A percentile compares a stretch with the other conserved stretches of the same genome.
These are phyloP conservation scores for Euphonia xanthogaster DNA, from an alignment of 2,797 vertebrate genomes.

Conservation along the genomic window DNA sequence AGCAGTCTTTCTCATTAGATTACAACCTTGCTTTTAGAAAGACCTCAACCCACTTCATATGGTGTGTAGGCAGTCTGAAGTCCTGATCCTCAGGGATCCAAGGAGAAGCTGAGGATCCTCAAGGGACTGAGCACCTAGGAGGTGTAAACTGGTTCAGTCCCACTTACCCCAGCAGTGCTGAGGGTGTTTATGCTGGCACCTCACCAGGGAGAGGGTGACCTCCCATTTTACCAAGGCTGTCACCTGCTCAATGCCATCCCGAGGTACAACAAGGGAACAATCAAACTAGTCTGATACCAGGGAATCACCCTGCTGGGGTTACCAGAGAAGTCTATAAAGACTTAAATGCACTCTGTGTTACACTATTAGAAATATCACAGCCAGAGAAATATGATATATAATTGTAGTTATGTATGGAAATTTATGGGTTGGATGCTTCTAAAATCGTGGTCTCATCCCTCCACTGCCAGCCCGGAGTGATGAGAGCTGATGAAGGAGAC, in stretches of 20 bases:
- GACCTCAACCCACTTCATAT: neutral
- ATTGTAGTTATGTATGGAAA: neutral
- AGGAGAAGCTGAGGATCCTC: neutral
- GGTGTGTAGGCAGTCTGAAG: neutral
- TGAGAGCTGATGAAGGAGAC: neutral
- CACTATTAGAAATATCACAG: neutral
- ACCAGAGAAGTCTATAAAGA: neutral
- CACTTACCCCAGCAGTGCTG: neutral
- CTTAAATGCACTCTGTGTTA: neutral
- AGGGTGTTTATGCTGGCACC: neutral
- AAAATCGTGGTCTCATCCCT: neutral
- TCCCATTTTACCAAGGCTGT: neutral
- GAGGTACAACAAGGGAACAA: accelerated
- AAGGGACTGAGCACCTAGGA: neutral
- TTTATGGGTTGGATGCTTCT: neutral
- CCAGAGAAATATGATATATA: neutral
- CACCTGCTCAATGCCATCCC: neutral
- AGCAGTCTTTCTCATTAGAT: neutral
- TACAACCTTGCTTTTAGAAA: neutral
- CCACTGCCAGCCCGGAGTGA: neutral
- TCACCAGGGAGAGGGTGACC: neutral
- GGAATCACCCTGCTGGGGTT: neutral
- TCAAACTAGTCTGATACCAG: neutral
- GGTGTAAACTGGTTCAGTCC: neutral
- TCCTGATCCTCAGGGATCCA: neutral